Conservation (phyloP, 2,888 invertebrate species). For the Taenaris catops region DNA sequence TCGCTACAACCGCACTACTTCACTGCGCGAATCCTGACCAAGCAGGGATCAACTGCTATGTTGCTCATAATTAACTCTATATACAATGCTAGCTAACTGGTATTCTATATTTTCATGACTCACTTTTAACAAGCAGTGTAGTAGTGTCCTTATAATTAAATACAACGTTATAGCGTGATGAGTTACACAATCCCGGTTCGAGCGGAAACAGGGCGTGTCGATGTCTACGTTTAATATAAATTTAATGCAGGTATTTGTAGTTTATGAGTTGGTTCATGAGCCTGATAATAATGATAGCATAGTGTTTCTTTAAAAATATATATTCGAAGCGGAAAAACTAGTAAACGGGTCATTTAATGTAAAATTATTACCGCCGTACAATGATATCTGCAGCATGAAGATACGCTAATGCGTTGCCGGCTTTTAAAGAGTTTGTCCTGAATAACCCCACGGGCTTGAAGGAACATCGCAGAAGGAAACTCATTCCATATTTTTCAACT, state of each 20-base stretch:
- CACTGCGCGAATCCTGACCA: conserved; percentile 26
- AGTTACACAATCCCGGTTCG: conserved; percentile 1
- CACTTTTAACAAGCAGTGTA: conserved; percentile 2
- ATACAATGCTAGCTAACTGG: background rate
- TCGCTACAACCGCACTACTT: conserved; percentile 26
- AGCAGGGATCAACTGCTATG: conserved; percentile 22
- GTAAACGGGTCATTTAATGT: too few relatives aligned
- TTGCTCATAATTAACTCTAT: conserved; percentile 13
- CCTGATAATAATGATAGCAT: too few relatives aligned
- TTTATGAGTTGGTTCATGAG: too few relatives aligned
- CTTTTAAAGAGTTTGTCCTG: too few relatives aligned
- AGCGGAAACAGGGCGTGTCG: conserved; percentile 9
- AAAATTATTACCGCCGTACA: too few relatives aligned
- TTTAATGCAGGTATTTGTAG: background rate
- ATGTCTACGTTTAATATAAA: background rate
- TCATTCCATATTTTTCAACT: too few relatives aligned
- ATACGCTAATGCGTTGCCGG: too few relatives aligned
- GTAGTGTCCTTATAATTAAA: conserved; percentile 1
- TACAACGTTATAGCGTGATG: conserved; percentile 4
- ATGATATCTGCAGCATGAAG: conserved; percentile 2
- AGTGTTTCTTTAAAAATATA: too few relatives aligned
- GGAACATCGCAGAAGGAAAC: too few relatives aligned
- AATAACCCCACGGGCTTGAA: too few relatives aligned
- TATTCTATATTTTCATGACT: background rate
- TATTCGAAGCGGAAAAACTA: too few relatives aligned